Base-by-base conservation (phyloP, 2,797 vertebrate species). In the Steatocranus sp. region DNA sequence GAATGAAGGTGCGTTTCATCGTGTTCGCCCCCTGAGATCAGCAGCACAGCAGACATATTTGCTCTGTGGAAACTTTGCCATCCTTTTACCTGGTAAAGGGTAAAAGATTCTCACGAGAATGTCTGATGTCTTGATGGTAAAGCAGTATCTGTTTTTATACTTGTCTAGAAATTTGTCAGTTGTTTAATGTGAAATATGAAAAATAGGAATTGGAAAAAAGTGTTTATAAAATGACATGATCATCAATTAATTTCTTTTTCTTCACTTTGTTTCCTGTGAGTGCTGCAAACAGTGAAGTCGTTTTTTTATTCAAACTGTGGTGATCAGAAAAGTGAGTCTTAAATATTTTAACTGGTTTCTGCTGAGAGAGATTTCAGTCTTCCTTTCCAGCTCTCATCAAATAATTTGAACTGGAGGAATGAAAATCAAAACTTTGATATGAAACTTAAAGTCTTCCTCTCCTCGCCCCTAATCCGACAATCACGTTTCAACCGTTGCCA, bases 361-460 rank as follows among this genome's bases (percentile, higher is more conserved):
- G 14, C 63, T 17, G 20, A 68, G 36, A 25, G 63, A 32, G 17
- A 32, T 58, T 32, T 61, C 30, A 61, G 17, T n/a, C 17, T 58
- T 58, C 54, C 17, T n/a, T 34, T 61, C 0, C 10, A 61, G 30
- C 17, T 58, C 30, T 7, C 30, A 1, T 61, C 56, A 61, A 61
- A 61, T 61, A 3, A 61, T 0, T 0, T n/a, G 0, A 34, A 4
- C 8, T 66, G 36, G 36, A 41, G 61, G 12, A 70, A 70, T 43
- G 63, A 70, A 46, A 70, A 70, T 27, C 38, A 2, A 68, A 7
- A 25, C 20, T 25, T 68, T 15, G 8, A 15, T 68, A 25, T 20
- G 20, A 23, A 68, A 43, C 14, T 23, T 43, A 1, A 5, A 36
- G 30, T 61, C 56, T 36, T 12, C 11, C 18, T 61, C 18, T 10